These are phyloP conservation scores for Protonemura montana DNA, from an alignment of 2,888 invertebrate genomes.

Conservation along the genomic window DNA sequence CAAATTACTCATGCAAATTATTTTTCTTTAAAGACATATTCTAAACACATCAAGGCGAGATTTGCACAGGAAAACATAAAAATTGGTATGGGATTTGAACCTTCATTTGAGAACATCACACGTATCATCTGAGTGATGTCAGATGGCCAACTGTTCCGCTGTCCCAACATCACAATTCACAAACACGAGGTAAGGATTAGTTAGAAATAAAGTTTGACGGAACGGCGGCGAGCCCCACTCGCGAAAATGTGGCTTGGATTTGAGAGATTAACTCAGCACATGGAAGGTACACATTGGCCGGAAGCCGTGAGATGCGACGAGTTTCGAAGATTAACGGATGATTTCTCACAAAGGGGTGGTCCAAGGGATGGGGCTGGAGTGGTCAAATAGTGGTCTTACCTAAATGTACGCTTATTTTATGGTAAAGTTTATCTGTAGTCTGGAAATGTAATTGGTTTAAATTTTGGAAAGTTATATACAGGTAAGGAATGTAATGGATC, in stretches of 20 bases:
- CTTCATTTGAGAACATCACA: no score
- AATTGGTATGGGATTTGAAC: no score
- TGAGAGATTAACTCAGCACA: neutral
- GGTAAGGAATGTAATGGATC: neutral
- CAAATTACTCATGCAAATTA: no score
- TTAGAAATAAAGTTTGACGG: neutral
- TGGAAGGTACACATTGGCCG: neutral
- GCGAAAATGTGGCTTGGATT: neutral
- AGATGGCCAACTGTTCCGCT: slow-evolving; percentile 1
- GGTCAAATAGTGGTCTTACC: no score
- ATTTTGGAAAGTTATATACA: neutral
- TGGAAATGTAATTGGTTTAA: no score
- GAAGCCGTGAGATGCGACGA: neutral
- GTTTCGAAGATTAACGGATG: neutral
- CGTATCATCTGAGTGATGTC: neutral
- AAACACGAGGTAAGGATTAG: neutral
- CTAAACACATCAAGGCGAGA: no score
- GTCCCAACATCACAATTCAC: neutral
- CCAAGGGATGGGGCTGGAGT: neutral
- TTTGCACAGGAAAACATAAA: no score
- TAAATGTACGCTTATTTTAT: no score
- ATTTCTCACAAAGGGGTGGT: neutral
- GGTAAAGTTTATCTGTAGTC: no score
- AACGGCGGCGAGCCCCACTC: neutral
- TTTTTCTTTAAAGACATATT: no score